A percentile compares a stretch with the other conserved stretches of the same genome.
Evolutionary conservation across 1,140 invertebrate species (phyloP).

Genomic region (Drosophila serrata): DNA sequence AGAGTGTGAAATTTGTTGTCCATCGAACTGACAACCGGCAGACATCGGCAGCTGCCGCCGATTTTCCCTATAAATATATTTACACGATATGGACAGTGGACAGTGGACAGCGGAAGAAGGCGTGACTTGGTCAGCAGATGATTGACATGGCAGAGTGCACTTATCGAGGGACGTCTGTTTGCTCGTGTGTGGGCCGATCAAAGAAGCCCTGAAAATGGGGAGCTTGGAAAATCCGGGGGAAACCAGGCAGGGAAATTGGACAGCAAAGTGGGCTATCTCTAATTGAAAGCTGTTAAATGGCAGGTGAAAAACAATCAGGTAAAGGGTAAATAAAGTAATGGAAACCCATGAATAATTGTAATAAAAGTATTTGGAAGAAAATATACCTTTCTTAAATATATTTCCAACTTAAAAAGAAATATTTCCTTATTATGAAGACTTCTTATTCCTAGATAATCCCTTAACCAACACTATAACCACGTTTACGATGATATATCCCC

Average conservation of each 20-base stretch:
- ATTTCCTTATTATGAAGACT: background rate
- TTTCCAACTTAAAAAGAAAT: background rate
- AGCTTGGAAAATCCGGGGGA: slow-evolving; percentile 22
- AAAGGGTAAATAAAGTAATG: background rate
- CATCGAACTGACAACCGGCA: slow-evolving; percentile 35
- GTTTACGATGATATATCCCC: background rate
- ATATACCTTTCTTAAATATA: background rate
- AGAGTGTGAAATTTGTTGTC: slow-evolving; percentile 54
- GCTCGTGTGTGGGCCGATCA: slow-evolving; percentile 39
- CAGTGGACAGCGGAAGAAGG: slow-evolving; percentile 35
- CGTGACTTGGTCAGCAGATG: slow-evolving; percentile 57
- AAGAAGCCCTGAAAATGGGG: slow-evolving; percentile 8
- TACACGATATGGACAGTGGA: background rate
- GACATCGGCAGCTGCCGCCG: slow-evolving; percentile 54
- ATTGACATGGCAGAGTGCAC: slow-evolving; percentile 46
- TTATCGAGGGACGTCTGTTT: slow-evolving; percentile 28
- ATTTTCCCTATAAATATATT: slow-evolving; percentile 29
- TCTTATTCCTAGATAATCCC: too few relatives aligned
- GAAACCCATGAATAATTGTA: too few relatives aligned
- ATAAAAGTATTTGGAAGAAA: background rate
- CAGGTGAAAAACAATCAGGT: slow-evolving; percentile 22
- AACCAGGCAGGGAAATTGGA: slow-evolving; percentile 29
- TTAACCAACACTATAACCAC: background rate
- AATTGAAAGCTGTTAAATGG: slow-evolving; percentile 36
- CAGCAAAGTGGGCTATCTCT: slow-evolving; percentile 6